Percentiles rank a stretch among this genome's conserved stretches.
Evolutionary conservation across 1,140 invertebrate genomes (phyloP).

Genomic region (Sipha flava): DNA sequence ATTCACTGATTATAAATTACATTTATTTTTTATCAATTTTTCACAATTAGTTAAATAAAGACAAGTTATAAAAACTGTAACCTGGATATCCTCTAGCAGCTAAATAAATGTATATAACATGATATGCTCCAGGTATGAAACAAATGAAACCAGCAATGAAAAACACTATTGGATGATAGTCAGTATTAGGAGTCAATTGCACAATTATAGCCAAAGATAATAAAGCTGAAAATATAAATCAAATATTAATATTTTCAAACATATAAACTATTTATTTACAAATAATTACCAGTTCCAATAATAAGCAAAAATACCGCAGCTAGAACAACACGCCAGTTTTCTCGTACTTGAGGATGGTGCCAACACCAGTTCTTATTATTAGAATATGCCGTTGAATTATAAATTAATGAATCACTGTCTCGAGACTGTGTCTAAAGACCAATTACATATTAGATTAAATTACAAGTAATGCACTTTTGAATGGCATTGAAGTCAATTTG

Average conservation of each 20-base stretch:
- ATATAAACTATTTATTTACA: background rate
- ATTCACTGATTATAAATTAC: too few species aligned
- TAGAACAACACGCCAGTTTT: slow-evolving; percentile 76
- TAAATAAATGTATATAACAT: slow-evolving; percentile 73
- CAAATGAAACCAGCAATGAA: slow-evolving; percentile 71
- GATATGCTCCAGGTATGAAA: slow-evolving; percentile 71
- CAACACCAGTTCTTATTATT: slow-evolving; percentile 55
- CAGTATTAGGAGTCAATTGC: slow-evolving; percentile 46
- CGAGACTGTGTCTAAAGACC: slow-evolving; percentile 59
- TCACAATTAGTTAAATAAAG: slow-evolving; percentile 60
- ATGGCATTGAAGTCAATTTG: too few species aligned
- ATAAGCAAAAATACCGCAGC: slow-evolving; percentile 65
- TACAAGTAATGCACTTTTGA: too few species aligned
- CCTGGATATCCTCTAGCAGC: slow-evolving; percentile 69
- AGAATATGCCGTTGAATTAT: slow-evolving; percentile 48
- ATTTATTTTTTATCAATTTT: background rate
- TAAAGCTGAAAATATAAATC: slow-evolving; percentile 32
- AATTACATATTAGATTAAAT: background rate
- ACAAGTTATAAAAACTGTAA: slow-evolving; percentile 74
- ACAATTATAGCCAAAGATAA: slow-evolving; percentile 34
- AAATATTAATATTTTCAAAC: background rate
- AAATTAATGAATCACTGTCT: slow-evolving; percentile 71
- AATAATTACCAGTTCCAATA: slow-evolving; percentile 58
- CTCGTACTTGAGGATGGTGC: slow-evolving; percentile 69
- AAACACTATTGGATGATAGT: slow-evolving; percentile 68